Conservation (phyloP, 2,888 invertebrate genomes). For the Chrysodeixis includens region DNA sequence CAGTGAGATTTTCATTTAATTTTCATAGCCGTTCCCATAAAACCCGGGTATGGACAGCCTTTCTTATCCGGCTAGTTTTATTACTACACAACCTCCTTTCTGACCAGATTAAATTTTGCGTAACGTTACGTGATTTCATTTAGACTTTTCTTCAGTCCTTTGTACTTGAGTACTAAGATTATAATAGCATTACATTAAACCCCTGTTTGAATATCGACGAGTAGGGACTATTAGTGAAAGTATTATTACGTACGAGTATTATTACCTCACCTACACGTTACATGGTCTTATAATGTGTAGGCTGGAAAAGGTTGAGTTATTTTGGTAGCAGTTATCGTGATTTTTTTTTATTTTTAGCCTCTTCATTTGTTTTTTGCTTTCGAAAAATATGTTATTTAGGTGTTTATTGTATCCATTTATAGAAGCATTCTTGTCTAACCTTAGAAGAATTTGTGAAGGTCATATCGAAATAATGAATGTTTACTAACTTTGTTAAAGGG, state of each 20-base stretch:
- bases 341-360: neutral
- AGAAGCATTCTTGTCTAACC: neutral
- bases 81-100: neutral
- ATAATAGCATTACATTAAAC: slow-evolving; percentile 3
- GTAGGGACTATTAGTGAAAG: neutral
- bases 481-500: neutral
- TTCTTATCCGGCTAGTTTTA: slow-evolving; percentile 6
- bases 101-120: slow-evolving; percentile 1
- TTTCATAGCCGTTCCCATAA: neutral
- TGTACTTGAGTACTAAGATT: neutral
- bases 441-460: neutral
- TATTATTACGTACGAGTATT: neutral
- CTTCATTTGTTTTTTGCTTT: neutral
- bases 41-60: neutral
- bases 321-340: neutral
- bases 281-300: neutral
- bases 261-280: neutral
- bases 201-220: neutral
- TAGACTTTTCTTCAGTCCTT: neutral
- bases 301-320: neutral
- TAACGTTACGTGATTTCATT: neutral
- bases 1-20: neutral
- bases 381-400: neutral
- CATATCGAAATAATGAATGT: neutral
- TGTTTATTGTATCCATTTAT: neutral